Conservation (phyloP, 2,888 invertebrate genomes). For the Pediacus dermestoides region DNA sequence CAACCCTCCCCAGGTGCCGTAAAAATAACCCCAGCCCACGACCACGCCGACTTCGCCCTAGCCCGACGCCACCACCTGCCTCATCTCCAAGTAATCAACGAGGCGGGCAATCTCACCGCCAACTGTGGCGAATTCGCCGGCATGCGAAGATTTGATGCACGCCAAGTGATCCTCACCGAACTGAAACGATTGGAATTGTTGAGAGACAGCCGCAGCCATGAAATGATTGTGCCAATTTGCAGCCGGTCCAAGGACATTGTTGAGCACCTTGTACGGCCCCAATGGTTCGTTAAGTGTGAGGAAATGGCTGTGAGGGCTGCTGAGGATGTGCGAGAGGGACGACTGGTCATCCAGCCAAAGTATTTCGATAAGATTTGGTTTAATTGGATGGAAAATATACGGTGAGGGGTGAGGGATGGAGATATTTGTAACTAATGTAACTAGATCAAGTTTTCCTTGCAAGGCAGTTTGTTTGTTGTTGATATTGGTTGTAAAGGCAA, state of each 20-base stretch:
- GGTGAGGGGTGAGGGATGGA: too few species aligned
- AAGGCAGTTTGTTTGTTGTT: too few species aligned
- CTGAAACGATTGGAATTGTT: constrained; percentile 65
- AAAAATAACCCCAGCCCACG: constrained; percentile 98
- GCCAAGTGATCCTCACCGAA: constrained; percentile 74
- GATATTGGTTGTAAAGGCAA: too few species aligned
- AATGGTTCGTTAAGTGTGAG: constrained; percentile 92
- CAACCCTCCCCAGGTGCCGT: constrained; percentile 94
- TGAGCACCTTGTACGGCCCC: constrained; percentile 92
- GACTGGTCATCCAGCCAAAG: constrained; percentile 79
- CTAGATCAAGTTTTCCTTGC: too few species aligned
- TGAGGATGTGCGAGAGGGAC: constrained; percentile 73
- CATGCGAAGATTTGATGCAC: constrained; percentile 87
- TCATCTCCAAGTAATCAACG: constrained; percentile 86
- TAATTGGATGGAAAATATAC: constrained; percentile 92
- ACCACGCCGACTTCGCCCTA: constrained; percentile 94
- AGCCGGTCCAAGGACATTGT: constrained; percentile 97
- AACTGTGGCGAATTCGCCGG: constrained; percentile 76
- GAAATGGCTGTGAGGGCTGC: constrained; percentile 87
- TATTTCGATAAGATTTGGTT: constrained; percentile 91
- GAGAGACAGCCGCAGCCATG: constrained; percentile 66
- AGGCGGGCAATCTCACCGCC: constrained; percentile 79
- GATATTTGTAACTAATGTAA: too few species aligned
- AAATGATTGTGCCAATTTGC: constrained; percentile 95
- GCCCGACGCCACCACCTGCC: constrained; percentile 81